Percentiles rank a stretch among this genome's conserved stretches.
Conservation (phyloP, 2,797 vertebrate genomes). For the Protosalanx chinensis region DNA sequence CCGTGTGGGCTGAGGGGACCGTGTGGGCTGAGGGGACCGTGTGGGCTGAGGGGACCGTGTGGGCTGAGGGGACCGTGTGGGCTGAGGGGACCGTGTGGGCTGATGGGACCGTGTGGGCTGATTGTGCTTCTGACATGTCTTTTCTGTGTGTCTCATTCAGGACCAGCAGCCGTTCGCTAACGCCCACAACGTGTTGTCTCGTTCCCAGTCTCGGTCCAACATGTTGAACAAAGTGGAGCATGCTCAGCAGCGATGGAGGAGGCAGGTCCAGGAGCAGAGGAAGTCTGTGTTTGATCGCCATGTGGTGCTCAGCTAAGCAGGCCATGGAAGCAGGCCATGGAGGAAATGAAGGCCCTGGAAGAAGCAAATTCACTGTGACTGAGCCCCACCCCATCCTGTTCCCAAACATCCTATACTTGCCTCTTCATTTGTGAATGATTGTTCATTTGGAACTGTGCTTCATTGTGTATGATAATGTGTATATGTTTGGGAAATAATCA, state of each 20-base stretch:
- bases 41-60: no score
- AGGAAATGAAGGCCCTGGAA: constrained; percentile 24
- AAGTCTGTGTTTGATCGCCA: constrained; percentile 98
- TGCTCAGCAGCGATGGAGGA: constrained; percentile 97
- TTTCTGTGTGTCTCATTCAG: constrained; percentile 64
- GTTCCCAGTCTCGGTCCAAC: constrained; percentile 88
- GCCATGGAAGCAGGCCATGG: constrained; percentile 35
- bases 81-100: neutral
- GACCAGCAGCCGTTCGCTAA: constrained; percentile 98
- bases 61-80: neutral
- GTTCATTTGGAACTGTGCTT: constrained; percentile 21
- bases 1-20: neutral
- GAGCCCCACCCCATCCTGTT: constrained; percentile 38
- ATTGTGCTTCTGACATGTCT: neutral
- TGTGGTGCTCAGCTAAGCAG: constrained; percentile 91
- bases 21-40: no score
- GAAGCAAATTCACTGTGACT: constrained; percentile 58
- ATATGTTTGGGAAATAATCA: constrained; percentile 28
- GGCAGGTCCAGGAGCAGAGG: constrained; percentile 97
- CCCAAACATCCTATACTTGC: constrained; percentile 17
- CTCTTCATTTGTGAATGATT: constrained; percentile 42
- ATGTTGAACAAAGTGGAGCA: constrained; percentile 97
- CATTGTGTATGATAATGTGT: constrained; percentile 22
- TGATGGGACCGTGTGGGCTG: neutral
- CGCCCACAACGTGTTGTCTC: constrained; percentile 92